Base-by-base conservation (phyloP, 2,113 vertebrate genomes). In the Zapornia atra region DNA sequence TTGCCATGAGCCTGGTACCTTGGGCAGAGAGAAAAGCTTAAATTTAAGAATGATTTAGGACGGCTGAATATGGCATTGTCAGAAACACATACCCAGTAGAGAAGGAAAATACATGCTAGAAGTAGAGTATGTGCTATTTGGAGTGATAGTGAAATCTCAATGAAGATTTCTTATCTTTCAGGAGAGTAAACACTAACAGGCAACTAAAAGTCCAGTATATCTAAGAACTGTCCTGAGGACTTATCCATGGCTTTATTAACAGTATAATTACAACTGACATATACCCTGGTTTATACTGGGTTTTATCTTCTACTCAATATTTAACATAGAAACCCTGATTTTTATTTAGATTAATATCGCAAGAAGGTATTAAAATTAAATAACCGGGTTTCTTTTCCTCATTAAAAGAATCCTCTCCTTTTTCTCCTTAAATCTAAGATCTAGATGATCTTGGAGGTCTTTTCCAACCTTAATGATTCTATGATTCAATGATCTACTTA, bases 401-500 rank as follows among this genome's bases (percentile, higher is more conserved):
- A 60, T 25, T 63, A 38, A 57, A 57, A 60, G 19, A 81, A 38
- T 12, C 19, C 11, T 69, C 25, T 91, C 9, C 28, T 78, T 80
- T 50, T 14, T 66, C 21, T 76, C 20, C 46, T 68, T 46, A 59
- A 65, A 24, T 20, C 50, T 71, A 82, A 77, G 26, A 51, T 70
- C 44, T 46, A 46, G 44, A 46, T 46, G 44, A 44, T 44, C 17
- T 44, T 44, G 44, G 44, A 46, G 44, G 44, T 46, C 44, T 46
- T 46, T 46, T 46, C 44, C 44, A 46, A 18, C 44, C 44, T 46
- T 46, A 46, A 46, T 46, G 44, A 46, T 46, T 46, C 44, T 18
- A 46, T 46, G 17, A 46, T 19, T 46, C 17, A 8, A 46, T 46
- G 44, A 46, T 46, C 25, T 72, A 96, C 98, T 98, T 98, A 99